A percentile compares a stretch with the other conserved stretches of the same genome.
Conservation (phyloP, 2,888 invertebrate genomes). For the Dicroscelio sp. region DNA sequence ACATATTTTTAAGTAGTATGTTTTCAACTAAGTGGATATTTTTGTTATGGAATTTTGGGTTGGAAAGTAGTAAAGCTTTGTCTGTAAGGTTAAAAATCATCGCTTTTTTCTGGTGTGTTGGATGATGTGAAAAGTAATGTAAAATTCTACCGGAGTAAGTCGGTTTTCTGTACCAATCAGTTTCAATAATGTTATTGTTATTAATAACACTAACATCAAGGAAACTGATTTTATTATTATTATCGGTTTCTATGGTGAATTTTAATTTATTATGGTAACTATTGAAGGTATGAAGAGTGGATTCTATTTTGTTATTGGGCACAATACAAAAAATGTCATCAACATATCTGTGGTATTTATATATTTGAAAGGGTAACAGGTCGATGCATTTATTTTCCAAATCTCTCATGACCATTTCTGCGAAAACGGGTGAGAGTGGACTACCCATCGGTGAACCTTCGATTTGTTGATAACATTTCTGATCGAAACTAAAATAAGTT, state of each 20-base stretch:
- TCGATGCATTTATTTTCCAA: background rate
- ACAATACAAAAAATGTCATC: constrained; percentile 1
- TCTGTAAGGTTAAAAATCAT: background rate
- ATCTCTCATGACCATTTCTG: background rate
- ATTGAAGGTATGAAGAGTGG: background rate
- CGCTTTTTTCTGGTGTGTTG: background rate
- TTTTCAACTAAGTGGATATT: background rate
- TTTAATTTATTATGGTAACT: background rate
- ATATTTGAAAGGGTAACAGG: background rate
- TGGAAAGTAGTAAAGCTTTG: background rate
- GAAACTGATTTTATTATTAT: background rate
- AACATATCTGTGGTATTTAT: background rate
- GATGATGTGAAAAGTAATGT: background rate
- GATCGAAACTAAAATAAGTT: background rate
- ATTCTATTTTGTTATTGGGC: background rate
- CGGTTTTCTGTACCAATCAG: background rate
- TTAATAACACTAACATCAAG: background rate
- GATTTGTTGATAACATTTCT: background rate
- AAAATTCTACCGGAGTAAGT: background rate
- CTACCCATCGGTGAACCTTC: background rate
- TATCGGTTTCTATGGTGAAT: background rate
- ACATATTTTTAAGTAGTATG: background rate
- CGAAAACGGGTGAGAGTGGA: background rate
- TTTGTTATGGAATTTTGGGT: background rate
- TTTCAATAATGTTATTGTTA: background rate